phyloP scores from a whole-genome alignment of 2,113 vertebrate genomes.

The Xiphorhynchus elegans region DNA sequence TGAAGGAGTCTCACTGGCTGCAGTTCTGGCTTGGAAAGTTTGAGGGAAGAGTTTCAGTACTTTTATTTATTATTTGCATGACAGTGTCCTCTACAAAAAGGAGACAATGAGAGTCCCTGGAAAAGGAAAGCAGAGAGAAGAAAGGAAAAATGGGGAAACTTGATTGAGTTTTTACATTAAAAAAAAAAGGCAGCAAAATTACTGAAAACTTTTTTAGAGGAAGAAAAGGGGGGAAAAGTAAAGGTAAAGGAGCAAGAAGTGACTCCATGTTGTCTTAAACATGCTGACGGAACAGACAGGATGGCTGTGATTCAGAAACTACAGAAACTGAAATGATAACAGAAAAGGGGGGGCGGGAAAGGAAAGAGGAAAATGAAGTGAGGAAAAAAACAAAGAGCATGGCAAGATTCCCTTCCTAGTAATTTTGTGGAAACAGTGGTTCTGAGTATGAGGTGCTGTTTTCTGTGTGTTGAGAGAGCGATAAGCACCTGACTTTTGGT shows the following conservation, averaged over 20 bases:
- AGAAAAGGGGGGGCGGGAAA: neutral
- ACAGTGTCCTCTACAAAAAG: neutral
- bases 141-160: neutral
- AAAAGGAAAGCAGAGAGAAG: neutral
- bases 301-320: neutral
- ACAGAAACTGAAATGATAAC: neutral
- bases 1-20: neutral
- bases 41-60: neutral
- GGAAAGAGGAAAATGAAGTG: neutral
- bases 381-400: neutral
- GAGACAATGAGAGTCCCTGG: neutral
- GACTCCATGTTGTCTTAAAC: neutral
- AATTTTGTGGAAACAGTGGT: neutral
- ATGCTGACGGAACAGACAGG: neutral
- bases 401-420: neutral
- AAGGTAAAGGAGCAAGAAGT: neutral
- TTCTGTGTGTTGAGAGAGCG: neutral
- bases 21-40: neutral
- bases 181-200: neutral
- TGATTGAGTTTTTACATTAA: neutral
- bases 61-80: neutral
- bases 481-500: neutral
- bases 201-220: neutral
- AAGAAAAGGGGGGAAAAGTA: neutral
- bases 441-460: neutral